phyloP scores from a whole-genome alignment of 2,888 invertebrate species.

The Troides aeacus region DNA sequence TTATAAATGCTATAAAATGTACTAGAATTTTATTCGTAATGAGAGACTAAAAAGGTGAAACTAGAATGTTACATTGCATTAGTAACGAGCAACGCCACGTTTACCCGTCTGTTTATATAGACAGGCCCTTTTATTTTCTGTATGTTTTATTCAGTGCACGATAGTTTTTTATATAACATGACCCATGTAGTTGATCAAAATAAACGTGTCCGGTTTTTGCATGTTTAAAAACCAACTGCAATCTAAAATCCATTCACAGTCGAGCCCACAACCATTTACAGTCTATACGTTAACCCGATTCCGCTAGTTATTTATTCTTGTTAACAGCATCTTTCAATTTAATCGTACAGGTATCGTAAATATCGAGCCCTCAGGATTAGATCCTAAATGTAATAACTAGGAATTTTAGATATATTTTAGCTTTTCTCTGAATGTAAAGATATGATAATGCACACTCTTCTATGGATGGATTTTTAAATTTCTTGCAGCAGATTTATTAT shows the following conservation, averaged over 20 bases:
- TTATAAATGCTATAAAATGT: neutral
- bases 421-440: neutral
- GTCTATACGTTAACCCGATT: constrained; percentile 23
- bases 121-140: neutral
- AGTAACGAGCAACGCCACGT: neutral
- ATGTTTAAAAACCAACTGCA: constrained; percentile 4
- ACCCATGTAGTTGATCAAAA: neutral
- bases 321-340: constrained; percentile 7
- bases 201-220: constrained; percentile 5
- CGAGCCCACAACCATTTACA: neutral
- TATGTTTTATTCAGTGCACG: constrained; percentile 11
- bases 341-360: neutral
- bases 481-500: too few species aligned
- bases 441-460: too few species aligned
- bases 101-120: neutral
- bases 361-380: too few species aligned
- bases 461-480: too few species aligned
- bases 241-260: constrained; percentile 14
- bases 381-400: neutral
- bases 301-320: constrained; percentile 15
- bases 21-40: neutral
- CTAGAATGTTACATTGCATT: neutral
- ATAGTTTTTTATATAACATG: constrained; percentile 7
- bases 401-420: neutral
- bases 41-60: neutral